Percentiles rank a stretch among this genome's conserved stretches.
Evolutionary conservation across 2,888 invertebrate genomes (phyloP).

Genomic region (Drosophila maculinotata): DNA sequence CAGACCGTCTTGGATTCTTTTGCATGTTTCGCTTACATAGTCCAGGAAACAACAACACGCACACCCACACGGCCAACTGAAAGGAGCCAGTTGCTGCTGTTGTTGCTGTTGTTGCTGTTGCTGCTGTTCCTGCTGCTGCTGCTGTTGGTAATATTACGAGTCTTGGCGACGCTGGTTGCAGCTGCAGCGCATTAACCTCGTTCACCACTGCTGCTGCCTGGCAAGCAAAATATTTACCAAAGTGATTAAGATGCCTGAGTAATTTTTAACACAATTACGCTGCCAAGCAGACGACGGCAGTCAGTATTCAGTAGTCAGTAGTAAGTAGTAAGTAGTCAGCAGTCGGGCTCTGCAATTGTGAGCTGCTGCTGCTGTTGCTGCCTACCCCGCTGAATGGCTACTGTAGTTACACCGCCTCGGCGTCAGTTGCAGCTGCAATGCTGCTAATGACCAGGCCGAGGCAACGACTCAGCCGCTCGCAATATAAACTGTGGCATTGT

Average conservation of each 20-base stretch:
- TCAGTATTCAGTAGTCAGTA: conserved; percentile 46
- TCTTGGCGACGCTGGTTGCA: conserved; percentile 72
- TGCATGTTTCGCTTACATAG: conserved; percentile 66
- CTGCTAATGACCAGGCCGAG: conserved; percentile 75
- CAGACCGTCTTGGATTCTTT: conserved; percentile 52
- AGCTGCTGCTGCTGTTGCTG: conserved; percentile 38
- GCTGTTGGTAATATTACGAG: conserved; percentile 61
- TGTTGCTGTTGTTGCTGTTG: conserved; percentile 10
- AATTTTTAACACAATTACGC: conserved; percentile 82
- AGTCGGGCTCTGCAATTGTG: conserved; percentile 48
- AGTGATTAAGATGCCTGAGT: conserved; percentile 82
- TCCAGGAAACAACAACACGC: conserved; percentile 49
- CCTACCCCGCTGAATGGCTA: conserved; percentile 55
- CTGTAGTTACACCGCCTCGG: conserved; percentile 60
- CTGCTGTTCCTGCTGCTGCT: conserved; percentile 19
- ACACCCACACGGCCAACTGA: conserved; percentile 63
- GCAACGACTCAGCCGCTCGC: conserved; percentile 51
- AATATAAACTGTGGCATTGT: conserved; percentile 79
- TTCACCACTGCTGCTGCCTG: conserved; percentile 48
- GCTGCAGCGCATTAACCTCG: conserved; percentile 80
- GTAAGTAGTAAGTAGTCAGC: conserved; percentile 50
- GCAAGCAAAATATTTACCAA: conserved; percentile 81
- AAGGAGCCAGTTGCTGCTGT: conserved; percentile 25
- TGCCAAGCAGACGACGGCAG: conserved; percentile 79
- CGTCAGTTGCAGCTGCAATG: conserved; percentile 74